Conservation (phyloP, 2,797 vertebrate genomes). For the Avahi laniger region DNA sequence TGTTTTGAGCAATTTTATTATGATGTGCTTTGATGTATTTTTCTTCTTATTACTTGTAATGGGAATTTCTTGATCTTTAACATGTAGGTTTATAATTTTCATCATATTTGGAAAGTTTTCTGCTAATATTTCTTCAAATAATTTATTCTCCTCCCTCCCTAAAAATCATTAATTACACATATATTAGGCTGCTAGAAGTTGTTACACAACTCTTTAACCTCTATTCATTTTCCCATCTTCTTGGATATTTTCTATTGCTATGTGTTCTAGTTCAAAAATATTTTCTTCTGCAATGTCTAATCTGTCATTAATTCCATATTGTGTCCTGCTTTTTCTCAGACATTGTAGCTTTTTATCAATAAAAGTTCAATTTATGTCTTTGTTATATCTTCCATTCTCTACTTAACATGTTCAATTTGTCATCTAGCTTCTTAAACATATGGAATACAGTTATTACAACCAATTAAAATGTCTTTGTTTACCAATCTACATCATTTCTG, state of each 20-base stretch:
- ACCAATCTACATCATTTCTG: background rate
- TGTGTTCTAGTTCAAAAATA: background rate
- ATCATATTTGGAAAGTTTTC: background rate
- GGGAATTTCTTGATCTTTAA: background rate
- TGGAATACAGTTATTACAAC: background rate
- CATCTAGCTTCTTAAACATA: background rate
- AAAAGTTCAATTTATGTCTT: background rate
- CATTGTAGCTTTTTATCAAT: background rate
- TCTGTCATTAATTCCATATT: background rate
- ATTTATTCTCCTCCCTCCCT: background rate
- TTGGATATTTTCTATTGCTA: background rate
- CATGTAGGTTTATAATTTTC: background rate
- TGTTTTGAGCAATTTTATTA: background rate
- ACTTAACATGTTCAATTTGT: background rate
- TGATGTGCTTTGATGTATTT: background rate
- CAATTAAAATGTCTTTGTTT: background rate
- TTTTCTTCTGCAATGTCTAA: background rate
- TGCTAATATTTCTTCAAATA: background rate
- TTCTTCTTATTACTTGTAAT: background rate
- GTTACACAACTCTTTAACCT: background rate
- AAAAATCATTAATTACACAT: background rate
- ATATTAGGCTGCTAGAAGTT: background rate
- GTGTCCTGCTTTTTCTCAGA: background rate
- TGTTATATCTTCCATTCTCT: background rate
- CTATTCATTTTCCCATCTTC: background rate